Conservation (phyloP, 2,888 invertebrate species). For the Melitaea athalia region DNA sequence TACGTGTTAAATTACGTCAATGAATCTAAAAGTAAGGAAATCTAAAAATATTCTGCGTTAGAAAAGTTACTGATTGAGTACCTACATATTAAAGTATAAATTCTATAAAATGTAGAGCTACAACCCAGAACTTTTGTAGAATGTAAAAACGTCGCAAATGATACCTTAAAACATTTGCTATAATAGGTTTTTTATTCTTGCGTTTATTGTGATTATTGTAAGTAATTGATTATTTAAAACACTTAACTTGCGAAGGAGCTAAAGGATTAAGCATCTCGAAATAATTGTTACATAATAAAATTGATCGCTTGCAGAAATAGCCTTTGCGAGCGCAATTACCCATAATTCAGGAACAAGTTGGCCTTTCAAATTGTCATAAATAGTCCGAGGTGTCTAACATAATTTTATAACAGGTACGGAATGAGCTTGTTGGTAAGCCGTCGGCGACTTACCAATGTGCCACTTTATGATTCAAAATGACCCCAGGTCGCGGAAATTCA, state of each 20-base stretch:
- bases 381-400: conserved; percentile 52
- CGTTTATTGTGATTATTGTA: no score
- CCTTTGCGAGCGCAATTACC: conserved; percentile 50
- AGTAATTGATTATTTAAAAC: conserved; percentile 31
- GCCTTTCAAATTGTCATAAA: conserved; percentile 57
- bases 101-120: no score
- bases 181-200: no score
- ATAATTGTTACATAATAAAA: conserved; percentile 47
- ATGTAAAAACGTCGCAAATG: no score
- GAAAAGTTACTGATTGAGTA: no score
- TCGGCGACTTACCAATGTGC: conserved; percentile 38
- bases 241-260: conserved; percentile 26
- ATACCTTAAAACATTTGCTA: no score
- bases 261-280: conserved; percentile 33
- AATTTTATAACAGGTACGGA: conserved; percentile 51
- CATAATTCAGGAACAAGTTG: conserved; percentile 53
- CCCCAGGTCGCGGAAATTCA: conserved; percentile 51
- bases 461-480: conserved; percentile 47
- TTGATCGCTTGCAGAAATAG: conserved; percentile 47
- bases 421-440: conserved; percentile 42
- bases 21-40: no score
- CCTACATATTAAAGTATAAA: no score
- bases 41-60: no score
- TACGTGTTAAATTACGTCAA: no score
- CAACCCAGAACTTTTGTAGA: no score